These are phyloP conservation scores for Cliona cf. orientalis DNA, from an alignment of 37 sponge, comb jelly and placozoan genomes.

Conservation along the genomic window DNA sequence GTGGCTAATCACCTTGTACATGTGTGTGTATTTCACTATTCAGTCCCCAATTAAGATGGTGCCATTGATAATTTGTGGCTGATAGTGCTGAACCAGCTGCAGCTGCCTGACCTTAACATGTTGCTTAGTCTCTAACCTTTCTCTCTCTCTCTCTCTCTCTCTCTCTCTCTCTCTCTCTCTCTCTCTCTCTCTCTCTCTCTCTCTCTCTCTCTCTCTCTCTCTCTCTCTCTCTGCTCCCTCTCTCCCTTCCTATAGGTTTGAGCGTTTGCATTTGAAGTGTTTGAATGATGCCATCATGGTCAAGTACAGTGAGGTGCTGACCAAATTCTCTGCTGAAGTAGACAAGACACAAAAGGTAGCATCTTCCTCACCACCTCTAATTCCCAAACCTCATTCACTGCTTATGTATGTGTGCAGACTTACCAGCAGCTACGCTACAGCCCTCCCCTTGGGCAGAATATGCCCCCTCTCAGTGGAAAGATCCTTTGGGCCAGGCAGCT, in stretches of 20 bases:
- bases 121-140: not conserved
- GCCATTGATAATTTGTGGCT: too few relatives aligned
- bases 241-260: constrained; percentile 54
- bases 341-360: constrained; percentile 62
- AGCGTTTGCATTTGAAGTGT: constrained; percentile 59
- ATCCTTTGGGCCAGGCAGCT: constrained; percentile 87
- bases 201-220: not conserved
- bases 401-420: constrained; percentile 7
- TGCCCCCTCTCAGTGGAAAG: constrained; percentile 88
- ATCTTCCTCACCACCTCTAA: not conserved
- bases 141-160: too few relatives aligned
- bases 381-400: not conserved
- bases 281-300: constrained; percentile 28
- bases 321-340: constrained; percentile 53
- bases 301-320: constrained; percentile 51
- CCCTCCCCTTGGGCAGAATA: constrained; percentile 80
- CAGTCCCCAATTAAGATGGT: too few relatives aligned
- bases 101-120: not conserved
- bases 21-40: too few relatives aligned
- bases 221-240: not conserved
- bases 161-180: constrained; percentile 10
- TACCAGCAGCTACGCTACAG: constrained; percentile 41
- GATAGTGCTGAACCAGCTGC: too few relatives aligned
- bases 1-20: not conserved
- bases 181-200: constrained; percentile 13